A percentile compares a stretch with the other conserved stretches of the same genome.
Evolutionary conservation across 2,113 vertebrate species (phyloP).

Genomic region (Microtus richardsoni): DNA sequence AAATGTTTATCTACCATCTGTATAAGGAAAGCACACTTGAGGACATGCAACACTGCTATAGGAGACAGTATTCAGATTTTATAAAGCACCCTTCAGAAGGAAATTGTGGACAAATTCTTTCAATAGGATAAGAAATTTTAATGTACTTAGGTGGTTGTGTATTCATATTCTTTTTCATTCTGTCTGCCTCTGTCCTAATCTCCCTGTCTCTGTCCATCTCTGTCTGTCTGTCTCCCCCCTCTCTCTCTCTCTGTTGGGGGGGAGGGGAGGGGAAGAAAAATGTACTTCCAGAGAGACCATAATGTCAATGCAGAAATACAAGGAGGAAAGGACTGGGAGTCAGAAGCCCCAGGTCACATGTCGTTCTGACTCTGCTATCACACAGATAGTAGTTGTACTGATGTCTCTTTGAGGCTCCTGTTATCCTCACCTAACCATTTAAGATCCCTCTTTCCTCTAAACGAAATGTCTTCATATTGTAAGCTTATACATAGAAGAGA

Average conservation of each 20-base stretch:
- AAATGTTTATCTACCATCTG: conserved; percentile 27
- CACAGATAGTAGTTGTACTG: not conserved
- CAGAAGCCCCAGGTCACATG: not conserved
- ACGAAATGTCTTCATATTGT: not conserved
- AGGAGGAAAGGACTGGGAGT: not conserved
- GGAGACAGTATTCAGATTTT: not conserved
- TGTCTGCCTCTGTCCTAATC: not conserved
- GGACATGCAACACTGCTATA: not conserved
- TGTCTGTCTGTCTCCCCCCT: not conserved
- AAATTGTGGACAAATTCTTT: conserved; percentile 19
- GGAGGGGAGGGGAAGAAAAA: not conserved
- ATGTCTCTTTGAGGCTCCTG: conserved; percentile 41
- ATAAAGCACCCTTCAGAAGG: not conserved
- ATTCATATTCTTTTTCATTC: conserved; percentile 31
- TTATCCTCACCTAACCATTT: conserved; percentile 39
- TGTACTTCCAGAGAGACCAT: not conserved
- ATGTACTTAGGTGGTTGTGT: not conserved
- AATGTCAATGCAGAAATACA: not conserved
- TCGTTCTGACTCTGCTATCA: not conserved
- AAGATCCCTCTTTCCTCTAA: conserved; percentile 19
- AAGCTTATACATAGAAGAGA: conserved; percentile 10
- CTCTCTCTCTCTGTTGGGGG: not conserved
- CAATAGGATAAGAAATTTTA: not conserved
- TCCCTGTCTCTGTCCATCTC: not conserved
- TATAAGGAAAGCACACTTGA: conserved; percentile 39